Base-by-base conservation (phyloP, 1,140 invertebrate genomes). In the Drosophila jambulina region DNA sequence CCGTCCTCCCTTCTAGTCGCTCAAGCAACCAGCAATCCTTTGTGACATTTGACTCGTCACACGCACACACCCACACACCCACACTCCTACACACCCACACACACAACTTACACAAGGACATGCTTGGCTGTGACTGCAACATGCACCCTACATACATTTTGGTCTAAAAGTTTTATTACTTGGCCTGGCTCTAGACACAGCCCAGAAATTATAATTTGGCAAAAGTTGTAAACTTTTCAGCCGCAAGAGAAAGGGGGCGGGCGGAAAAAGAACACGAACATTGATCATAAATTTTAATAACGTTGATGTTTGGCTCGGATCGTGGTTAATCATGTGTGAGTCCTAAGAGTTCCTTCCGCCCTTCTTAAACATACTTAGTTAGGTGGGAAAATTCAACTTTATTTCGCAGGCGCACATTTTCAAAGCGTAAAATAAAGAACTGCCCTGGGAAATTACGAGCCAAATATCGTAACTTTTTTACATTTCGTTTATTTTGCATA, bases 241-340 rank as follows among this genome's bases (percentile, higher is more conserved):
- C 45, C 58, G 36, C 64, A 57, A 25, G 9, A n/a, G 4, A 32
- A 0, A n/a, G n/a, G n/a, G n/a, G 2, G 1, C n/a, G n/a, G n/a
- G 32, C 9, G 32, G 32, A 32, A 5, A 4, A 4, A 9, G 51
- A 40, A 29, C 51, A 12, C 2, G 53, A 61, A 79, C 67, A 63
- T 60, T 71, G 75, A 80, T 80, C 83, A 87, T 86, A 87, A 70
- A 87, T 86, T 83, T 82, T 80, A 86, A 86, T 82, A 87, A 79
- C 15, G 40, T 34, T 59, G 49, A 64, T 69, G 54, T 56, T 65
- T 54, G 69, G 77, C 58, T 76, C 51, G 54, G 72, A 68, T 76
- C 65, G 70, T 58, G 59, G 40, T 56, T 82, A 86, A 86, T 86
- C 79, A 75, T 69, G 78, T 79, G 78, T 23, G 53, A 68, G 43